Base-by-base conservation (phyloP, 2,888 invertebrate genomes). In the Cordylochernes scorpioides region DNA sequence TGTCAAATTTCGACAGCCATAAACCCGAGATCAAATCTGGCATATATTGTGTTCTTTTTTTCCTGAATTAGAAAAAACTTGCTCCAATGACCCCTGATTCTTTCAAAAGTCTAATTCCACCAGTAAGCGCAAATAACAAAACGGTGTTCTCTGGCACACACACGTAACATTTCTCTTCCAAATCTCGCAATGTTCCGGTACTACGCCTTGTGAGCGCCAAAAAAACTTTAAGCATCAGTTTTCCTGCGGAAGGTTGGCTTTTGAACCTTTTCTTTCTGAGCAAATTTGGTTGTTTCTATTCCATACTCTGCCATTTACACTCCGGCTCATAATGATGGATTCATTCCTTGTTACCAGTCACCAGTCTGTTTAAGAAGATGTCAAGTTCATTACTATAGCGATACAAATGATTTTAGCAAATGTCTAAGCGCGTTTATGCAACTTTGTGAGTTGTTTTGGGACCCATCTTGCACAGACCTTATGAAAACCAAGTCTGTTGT, bases 271-370 rank as follows among this genome's bases (percentile, higher is more conserved):
- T 28, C 21, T 21, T 19, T 21, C 28, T 28, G 21, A 16, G 14
- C 21, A 5, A 21, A 22, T 28, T 21, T 28, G 18, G 28, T 14
- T 28, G 18, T 28, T 28, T 28, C 13, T 24, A 21, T 21, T 28
- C 19, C 30, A 26, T 26, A 26, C 30, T 26, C 15, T 30, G 18
- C 7, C 15, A 17, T 19, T 18, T 28, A 28, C 28, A 3, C 28
- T 28, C 21, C 15, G 30, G 17, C 30, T 24, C 14, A 17, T 24
- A 24, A 25, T 24, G 21, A 8, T 19, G 14, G 21, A 28, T 28
- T 16, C 28, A 28, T 17, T 2, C 21, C 21, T 28, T 14, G 17
- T 27, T 17, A 6, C 21, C 13, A 9, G 17, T 28, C 19, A 14
- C 18, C 17, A 28, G 21, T 28, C 8, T 28, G 21, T 5, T 15